Base-by-base conservation (phyloP, 2,888 invertebrate genomes). In the Dugesia japonica region DNA sequence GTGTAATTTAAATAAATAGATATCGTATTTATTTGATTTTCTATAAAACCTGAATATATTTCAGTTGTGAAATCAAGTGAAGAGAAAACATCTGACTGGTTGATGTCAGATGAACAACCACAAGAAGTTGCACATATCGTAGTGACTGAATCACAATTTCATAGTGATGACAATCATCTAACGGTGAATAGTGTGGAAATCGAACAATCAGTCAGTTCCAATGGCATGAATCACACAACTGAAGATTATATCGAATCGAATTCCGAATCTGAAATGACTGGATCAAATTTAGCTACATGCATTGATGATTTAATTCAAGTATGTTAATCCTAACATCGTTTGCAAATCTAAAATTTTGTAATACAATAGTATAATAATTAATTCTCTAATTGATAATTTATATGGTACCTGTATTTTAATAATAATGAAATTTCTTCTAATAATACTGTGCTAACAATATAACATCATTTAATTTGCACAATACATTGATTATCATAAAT, bases 201-300 rank as follows among this genome's bases (percentile, higher is more conserved):
- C 17, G 56, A 56, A 56, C 56, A n/a, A 23, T 56, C 56, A 56
- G 23, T 56, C 23, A 20, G 56, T 56, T 56, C 56, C n/a, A 56
- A 56, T 23, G 56, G 56, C n/a, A 56, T 56, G 56, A 56, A 56
- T 56, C 56, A 56, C 17, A 56, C 56, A n/a, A 56, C n/a, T n/a
- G 56, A 56, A 20, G 56, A 56, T 56, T 4, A 56, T 56, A 23
- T 13, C 17, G 56, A 56, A 20, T 56, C 56, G 17, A 56, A 56
- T 23, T 56, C n/a, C 17, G 56, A 56, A 56, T 56, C 56, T n/a
- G 56, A 56, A 56, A 9, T 56, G 56, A 56, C 56, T 23, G 56
- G 56, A n/a, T 56, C 56, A 20, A 56, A 56, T 56, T 13, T 56
- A 23, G 56, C 56, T 56, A 56, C 56, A 56, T 56, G 56, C 17